Evolutionary conservation across 2,888 invertebrate species (phyloP).

Genomic region (Drosophila atripex): DNA sequence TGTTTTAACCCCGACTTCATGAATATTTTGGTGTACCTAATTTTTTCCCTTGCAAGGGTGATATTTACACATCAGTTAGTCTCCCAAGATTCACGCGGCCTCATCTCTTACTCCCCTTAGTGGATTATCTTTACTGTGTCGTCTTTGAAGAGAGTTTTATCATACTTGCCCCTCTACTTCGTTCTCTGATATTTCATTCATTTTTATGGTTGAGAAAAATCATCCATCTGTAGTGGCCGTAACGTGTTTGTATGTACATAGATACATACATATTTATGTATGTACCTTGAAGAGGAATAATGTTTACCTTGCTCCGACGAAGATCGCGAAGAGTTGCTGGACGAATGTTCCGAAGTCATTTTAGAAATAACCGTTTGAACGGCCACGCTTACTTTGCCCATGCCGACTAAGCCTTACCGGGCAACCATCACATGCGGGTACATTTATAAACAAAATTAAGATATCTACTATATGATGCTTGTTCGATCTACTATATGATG

Average conservation of each 20-base stretch:
- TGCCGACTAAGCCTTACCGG: constrained; percentile 24
- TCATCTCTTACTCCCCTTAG: no score
- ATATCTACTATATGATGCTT: not conserved
- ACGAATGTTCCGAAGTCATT: constrained; percentile 76
- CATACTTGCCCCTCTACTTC: not conserved
- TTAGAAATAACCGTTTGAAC: constrained; percentile 83
- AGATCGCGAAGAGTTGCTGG: constrained; percentile 73
- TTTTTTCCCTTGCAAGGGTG: no score
- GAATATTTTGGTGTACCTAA: no score
- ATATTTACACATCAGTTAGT: no score
- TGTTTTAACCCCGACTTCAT: no score
- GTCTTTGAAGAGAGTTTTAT: not conserved
- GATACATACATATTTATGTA: not conserved
- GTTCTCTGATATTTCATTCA: constrained; percentile 35
- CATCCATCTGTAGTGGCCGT: constrained; percentile 37
- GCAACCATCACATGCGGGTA: constrained; percentile 4
- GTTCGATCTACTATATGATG: not conserved
- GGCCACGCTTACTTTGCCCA: constrained; percentile 80
- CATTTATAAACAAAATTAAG: not conserved
- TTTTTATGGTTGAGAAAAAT: constrained; percentile 46
- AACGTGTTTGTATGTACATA: not conserved
- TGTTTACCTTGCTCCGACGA: constrained; percentile 80
- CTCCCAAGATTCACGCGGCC: no score
- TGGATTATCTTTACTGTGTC: not conserved
- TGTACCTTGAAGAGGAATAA: not conserved